These are phyloP conservation scores for Donacobius atricapilla DNA, from an alignment of 2,113 vertebrate genomes.

Conservation along the genomic window DNA sequence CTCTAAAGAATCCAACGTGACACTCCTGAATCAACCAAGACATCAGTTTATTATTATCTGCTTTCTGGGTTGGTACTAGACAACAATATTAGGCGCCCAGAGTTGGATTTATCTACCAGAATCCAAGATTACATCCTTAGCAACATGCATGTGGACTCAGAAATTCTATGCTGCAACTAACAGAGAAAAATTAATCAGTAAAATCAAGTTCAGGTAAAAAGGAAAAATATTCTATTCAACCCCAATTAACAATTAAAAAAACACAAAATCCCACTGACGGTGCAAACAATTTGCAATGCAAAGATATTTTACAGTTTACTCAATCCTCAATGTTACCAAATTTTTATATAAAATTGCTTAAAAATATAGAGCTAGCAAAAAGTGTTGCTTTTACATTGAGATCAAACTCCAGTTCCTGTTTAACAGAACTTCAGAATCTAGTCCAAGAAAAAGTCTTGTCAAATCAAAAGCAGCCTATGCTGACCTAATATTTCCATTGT, in stretches of 20 bases:
- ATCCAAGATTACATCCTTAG: background rate
- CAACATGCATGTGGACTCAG: background rate
- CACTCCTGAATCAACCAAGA: background rate
- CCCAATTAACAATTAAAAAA: background rate
- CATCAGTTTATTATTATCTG: background rate
- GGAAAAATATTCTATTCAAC: background rate
- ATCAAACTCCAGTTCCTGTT: background rate
- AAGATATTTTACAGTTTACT: background rate
- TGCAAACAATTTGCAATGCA: background rate
- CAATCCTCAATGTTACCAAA: background rate
- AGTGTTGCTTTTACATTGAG: background rate
- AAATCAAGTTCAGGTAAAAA: background rate
- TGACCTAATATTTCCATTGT: background rate
- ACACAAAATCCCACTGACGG: fast-evolving
- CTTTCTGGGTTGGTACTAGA: background rate
- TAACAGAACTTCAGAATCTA: background rate
- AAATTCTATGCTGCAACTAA: background rate
- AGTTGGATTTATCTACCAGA: background rate
- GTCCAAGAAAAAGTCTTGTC: background rate
- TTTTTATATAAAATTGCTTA: background rate
- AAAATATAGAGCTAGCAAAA: background rate
- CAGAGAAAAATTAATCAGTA: background rate
- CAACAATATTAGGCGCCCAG: background rate
- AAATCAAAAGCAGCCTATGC: background rate
- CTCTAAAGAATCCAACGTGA: background rate